A percentile compares a stretch with the other conserved stretches of the same genome.
Evolutionary conservation across 1,140 invertebrate species (phyloP).

Genomic region (Tachypleus tridentatus): DNA sequence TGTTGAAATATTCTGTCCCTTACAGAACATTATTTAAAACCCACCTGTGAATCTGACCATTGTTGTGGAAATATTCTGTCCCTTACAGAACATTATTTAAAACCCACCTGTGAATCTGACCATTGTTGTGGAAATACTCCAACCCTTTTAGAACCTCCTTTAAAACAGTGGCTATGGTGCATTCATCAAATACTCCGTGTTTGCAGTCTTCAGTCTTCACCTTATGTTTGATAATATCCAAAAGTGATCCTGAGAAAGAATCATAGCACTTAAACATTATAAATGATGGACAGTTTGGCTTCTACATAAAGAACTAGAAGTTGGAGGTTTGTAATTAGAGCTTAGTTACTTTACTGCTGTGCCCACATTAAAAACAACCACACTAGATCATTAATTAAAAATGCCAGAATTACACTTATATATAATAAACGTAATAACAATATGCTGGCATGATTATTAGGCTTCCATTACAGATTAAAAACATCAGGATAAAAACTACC

Average conservation of each 20-base stretch:
- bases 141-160: conserved; percentile 44
- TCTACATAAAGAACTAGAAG: no score
- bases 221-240: conserved; percentile 41
- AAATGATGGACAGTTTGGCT: no score
- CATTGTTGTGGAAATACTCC: conserved; percentile 45
- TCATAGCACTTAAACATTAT: no score
- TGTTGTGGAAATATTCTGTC: conserved; percentile 96
- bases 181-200: conserved; percentile 42
- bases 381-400: no score
- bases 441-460: no score
- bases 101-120: conserved; percentile 49
- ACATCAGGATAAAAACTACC: no score
- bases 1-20: conserved; percentile 97
- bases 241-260: background rate
- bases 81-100: conserved; percentile 55
- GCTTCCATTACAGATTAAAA: no score
- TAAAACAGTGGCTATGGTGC: conserved; percentile 43
- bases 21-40: conserved; percentile 45
- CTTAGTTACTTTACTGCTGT: no score
- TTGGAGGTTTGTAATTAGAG: no score
- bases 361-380: no score
- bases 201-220: conserved; percentile 36
- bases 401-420: no score
- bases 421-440: no score
- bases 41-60: conserved; percentile 85